Percentiles rank a stretch among this genome's conserved stretches.
Evolutionary conservation across 2,797 vertebrate species (phyloP).

Genomic region (Nyctibius grandis): DNA sequence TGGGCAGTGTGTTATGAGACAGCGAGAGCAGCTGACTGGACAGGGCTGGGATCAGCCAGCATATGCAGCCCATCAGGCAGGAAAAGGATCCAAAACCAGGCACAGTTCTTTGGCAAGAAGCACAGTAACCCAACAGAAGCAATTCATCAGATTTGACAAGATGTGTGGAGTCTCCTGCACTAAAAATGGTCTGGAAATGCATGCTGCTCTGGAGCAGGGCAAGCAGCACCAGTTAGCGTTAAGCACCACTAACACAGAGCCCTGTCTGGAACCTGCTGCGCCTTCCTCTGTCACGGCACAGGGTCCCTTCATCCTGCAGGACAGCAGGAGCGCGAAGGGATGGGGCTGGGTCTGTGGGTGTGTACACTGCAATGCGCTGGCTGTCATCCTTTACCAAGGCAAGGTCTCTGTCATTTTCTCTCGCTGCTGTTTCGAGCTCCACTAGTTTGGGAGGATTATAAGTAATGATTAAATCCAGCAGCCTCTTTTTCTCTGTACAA

Average conservation of each 20-base stretch:
- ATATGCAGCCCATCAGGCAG: slow-evolving; percentile 16
- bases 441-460: not conserved
- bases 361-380: not conserved
- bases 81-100: not conserved
- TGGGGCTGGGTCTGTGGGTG: not conserved
- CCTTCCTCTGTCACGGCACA: fast-evolving
- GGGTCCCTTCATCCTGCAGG: too few relatives aligned
- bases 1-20: not conserved
- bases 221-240: not conserved
- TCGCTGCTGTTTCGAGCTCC: not conserved
- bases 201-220: not conserved
- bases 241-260: not conserved
- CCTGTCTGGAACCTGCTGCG: not conserved
- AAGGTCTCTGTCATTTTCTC: not conserved
- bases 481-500: not conserved
- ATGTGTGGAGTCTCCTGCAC: not conserved
- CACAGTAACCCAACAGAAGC: not conserved
- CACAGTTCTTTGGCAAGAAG: not conserved
- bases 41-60: not conserved
- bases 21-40: not conserved
- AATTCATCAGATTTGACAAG: slow-evolving; percentile 40
- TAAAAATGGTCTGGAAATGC: not conserved
- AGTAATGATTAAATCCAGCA: slow-evolving; percentile 1
- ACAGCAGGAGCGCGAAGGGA: not conserved
- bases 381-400: not conserved